These are phyloP conservation scores for Muntiacus muntjak DNA, from an alignment of 2,113 vertebrate species.

Conservation along the genomic window DNA sequence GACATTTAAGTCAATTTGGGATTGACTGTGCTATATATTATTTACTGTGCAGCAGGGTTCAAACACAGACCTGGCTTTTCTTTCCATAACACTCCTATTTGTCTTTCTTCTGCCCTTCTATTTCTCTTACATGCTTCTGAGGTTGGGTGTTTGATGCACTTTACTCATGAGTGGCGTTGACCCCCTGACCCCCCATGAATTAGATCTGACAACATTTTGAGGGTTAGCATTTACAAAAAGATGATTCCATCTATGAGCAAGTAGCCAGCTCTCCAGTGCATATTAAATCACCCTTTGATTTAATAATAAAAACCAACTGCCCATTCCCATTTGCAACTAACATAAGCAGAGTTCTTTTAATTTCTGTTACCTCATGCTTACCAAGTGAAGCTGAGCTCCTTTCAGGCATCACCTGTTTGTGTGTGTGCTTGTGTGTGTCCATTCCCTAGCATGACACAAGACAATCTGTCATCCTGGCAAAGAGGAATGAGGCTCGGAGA, in stretches of 20 bases:
- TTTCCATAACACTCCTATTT: not conserved
- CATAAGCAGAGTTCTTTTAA: not conserved
- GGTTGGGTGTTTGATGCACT: not conserved
- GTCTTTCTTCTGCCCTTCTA: not conserved
- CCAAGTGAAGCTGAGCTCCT: not conserved
- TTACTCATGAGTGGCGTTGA: not conserved
- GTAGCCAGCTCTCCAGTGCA: not conserved
- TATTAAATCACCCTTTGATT: not conserved
- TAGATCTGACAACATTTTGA: not conserved
- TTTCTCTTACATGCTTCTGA: not conserved
- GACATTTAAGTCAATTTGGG: not conserved
- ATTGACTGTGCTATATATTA: not conserved
- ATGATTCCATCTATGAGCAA: not conserved
- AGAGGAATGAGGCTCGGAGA: slow-evolving; percentile 40
- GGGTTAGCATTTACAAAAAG: not conserved
- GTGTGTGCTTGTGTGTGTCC: not conserved
- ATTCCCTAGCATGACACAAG: not conserved
- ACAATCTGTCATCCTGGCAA: slow-evolving; percentile 52
- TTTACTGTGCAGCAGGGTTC: not conserved
- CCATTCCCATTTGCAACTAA: not conserved
- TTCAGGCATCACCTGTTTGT: not conserved
- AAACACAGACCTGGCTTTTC: not conserved
- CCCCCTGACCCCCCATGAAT: not conserved
- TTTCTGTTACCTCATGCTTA: not conserved
- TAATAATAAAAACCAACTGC: not conserved